A percentile compares a stretch with the other conserved stretches of the same genome.
Conservation (phyloP, 2,113 vertebrate species). For the Macquaria ambigua region DNA sequence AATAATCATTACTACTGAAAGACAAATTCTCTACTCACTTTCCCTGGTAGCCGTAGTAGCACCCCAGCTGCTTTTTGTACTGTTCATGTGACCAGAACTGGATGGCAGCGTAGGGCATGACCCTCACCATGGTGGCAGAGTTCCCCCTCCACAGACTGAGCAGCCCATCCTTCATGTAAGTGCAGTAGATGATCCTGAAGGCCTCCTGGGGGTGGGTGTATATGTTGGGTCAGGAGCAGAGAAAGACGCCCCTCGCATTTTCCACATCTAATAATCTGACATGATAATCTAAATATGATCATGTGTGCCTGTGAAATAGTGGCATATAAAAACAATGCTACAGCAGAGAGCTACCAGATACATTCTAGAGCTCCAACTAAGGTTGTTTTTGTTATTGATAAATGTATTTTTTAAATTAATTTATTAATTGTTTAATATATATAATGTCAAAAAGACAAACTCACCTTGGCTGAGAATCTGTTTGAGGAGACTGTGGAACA, state of each 20-base stretch:
- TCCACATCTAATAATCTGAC: neutral
- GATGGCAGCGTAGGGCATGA: slow-evolving; percentile 96
- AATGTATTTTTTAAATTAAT: neutral
- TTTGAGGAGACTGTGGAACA: slow-evolving; percentile 93
- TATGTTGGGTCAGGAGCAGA: neutral
- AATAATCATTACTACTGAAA: neutral
- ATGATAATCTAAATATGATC: neutral
- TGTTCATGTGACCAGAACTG: slow-evolving; percentile 97
- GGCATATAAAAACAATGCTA: neutral
- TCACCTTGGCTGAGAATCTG: slow-evolving; percentile 97
- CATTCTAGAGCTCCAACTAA: neutral
- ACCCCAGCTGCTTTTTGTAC: slow-evolving; percentile 92
- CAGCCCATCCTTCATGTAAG: slow-evolving; percentile 93
- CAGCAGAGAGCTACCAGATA: neutral
- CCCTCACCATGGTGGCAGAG: slow-evolving; percentile 97
- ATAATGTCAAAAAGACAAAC: slow-evolving; percentile 36
- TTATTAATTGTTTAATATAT: neutral
- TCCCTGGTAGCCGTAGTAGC: slow-evolving; percentile 92
- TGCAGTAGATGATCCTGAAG: slow-evolving; percentile 91
- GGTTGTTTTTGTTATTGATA: neutral
- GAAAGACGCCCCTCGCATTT: neutral
- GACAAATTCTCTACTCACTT: slow-evolving; percentile 86
- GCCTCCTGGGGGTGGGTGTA: slow-evolving; percentile 86
- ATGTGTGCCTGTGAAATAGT: neutral
- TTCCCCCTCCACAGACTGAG: slow-evolving; percentile 97